phyloP scores from a whole-genome alignment of 2,113 vertebrate genomes.

The Hippolais icterina region DNA sequence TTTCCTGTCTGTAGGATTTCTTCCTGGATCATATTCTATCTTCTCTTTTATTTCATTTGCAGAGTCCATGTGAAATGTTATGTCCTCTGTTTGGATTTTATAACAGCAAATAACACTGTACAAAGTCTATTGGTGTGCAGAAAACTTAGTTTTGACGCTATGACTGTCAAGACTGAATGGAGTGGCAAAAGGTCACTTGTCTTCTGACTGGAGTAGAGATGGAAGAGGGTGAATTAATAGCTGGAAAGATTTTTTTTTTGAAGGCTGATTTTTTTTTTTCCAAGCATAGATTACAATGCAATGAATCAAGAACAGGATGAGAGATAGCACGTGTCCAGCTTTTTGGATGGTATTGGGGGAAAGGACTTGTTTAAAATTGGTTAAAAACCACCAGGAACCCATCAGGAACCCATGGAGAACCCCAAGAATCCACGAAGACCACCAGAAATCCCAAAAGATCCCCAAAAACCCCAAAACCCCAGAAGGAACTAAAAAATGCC shows the following conservation, averaged over 20 bases:
- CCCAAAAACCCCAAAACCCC: background rate
- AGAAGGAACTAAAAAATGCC: background rate
- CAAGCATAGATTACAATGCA: background rate
- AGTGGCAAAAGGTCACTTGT: background rate
- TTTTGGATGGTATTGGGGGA: background rate
- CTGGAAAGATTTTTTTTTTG: background rate
- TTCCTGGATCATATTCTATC: background rate
- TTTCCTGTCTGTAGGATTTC: background rate
- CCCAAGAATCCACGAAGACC: background rate
- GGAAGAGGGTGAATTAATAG: background rate
- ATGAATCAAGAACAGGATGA: background rate
- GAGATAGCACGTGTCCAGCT: background rate
- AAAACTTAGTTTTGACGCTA: background rate
- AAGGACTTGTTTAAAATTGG: background rate
- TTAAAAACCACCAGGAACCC: background rate
- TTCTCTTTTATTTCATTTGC: background rate
- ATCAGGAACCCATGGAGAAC: background rate
- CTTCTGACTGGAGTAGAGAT: background rate
- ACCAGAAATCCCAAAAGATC: background rate
- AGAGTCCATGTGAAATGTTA: background rate
- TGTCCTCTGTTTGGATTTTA: background rate
- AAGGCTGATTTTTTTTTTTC: background rate
- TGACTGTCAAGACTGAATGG: background rate
- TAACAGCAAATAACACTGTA: background rate
- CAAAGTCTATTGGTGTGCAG: rapidly evolving